phyloP scores from a whole-genome alignment of 2,888 invertebrate species.

The Eupsilia transversa region DNA sequence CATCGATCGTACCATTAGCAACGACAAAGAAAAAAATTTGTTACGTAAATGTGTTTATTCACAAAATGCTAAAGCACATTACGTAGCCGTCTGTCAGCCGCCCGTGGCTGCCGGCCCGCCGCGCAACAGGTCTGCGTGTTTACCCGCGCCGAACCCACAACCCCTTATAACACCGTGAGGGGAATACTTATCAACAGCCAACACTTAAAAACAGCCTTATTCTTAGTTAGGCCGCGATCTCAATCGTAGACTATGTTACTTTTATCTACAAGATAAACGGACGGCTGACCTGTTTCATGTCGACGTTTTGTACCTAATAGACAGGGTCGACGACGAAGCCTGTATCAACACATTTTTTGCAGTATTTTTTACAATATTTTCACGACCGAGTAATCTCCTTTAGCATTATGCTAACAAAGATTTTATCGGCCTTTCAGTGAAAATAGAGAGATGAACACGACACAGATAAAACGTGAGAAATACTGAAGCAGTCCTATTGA shows the following conservation, averaged over 20 bases:
- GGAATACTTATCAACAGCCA: conserved; percentile 63
- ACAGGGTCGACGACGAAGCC: background rate
- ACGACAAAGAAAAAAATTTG: conserved; percentile 34
- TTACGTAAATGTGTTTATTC: conserved; percentile 60
- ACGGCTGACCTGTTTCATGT: conserved; percentile 37
- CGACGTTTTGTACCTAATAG: conserved; percentile 13
- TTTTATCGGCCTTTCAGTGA: conserved; percentile 15
- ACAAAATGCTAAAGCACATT: conserved; percentile 54
- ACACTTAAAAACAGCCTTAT: conserved; percentile 50
- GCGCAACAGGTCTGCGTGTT: conserved; percentile 64
- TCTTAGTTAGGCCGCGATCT: conserved; percentile 31
- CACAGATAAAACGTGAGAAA: conserved; percentile 26
- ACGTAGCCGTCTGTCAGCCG: conserved; percentile 43
- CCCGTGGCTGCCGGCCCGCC: conserved; percentile 18
- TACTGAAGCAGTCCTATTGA: conserved; percentile 43
- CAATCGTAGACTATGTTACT: conserved; percentile 38
- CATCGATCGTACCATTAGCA: conserved; percentile 9
- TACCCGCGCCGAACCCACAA: conserved; percentile 39
- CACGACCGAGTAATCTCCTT: conserved; percentile 1
- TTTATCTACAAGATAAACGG: conserved; percentile 42
- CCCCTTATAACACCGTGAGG: conserved; percentile 52
- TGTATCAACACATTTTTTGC: conserved; percentile 26
- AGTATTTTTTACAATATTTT: conserved; percentile 25
- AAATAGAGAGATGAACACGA: conserved; percentile 24
- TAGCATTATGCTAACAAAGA: conserved; percentile 20